A percentile compares a stretch with the other conserved stretches of the same genome.
Evolutionary conservation across 1,140 invertebrate genomes (phyloP).

Genomic region (Pentalonia nigronervosa): DNA sequence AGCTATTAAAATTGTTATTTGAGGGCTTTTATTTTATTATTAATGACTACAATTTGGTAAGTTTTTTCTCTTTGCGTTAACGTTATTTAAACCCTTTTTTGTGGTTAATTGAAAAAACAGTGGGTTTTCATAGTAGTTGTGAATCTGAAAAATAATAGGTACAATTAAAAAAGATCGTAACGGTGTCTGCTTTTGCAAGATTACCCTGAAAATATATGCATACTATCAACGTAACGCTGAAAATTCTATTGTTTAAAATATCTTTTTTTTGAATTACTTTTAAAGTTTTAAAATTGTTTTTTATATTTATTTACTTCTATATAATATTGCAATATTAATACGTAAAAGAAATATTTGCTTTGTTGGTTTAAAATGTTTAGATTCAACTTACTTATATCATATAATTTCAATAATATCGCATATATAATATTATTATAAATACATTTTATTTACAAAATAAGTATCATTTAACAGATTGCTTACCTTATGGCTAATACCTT

Average conservation of each 20-base stretch:
- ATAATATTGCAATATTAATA: background rate
- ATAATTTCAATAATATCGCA: background rate
- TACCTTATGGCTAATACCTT: background rate
- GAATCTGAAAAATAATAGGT: constrained; percentile 53
- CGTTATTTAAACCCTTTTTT: constrained; percentile 69
- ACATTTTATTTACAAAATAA: background rate
- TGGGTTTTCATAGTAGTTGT: constrained; percentile 40
- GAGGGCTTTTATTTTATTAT: constrained; percentile 48
- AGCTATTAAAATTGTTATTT: constrained; percentile 47
- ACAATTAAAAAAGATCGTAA: constrained; percentile 55
- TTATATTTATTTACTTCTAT: constrained; percentile 14
- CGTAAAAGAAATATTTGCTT: background rate
- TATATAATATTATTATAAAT: background rate
- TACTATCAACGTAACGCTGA: constrained; percentile 34
- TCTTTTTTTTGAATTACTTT: background rate
- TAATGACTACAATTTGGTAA: constrained; percentile 44
- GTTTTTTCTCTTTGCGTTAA: constrained; percentile 90
- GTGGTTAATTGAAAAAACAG: constrained; percentile 67
- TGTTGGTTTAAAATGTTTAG: background rate
- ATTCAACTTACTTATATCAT: background rate
- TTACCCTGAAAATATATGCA: constrained; percentile 47
- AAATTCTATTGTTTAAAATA: constrained; percentile 48
- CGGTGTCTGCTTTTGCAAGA: constrained; percentile 53
- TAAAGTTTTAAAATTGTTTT: constrained; percentile 42
- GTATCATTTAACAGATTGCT: no score